phyloP scores from a whole-genome alignment of 2,797 vertebrate genomes.

The Mormyrops boulengeri region DNA sequence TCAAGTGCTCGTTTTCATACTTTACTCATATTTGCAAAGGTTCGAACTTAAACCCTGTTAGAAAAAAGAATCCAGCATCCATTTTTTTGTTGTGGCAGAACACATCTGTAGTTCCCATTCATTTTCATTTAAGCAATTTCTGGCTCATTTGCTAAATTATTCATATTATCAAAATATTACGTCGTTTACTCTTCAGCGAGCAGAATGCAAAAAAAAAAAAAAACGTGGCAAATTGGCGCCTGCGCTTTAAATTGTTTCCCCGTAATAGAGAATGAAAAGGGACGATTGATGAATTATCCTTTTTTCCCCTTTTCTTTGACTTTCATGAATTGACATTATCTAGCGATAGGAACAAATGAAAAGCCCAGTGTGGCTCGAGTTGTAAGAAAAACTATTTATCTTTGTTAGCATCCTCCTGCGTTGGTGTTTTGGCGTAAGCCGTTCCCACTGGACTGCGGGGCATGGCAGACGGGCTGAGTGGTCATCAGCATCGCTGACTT shows the following conservation, averaged over 20 bases:
- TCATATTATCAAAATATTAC: neutral
- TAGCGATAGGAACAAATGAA: constrained; percentile 52
- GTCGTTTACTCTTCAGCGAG: constrained; percentile 7
- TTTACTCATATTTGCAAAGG: neutral
- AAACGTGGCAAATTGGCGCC: constrained; percentile 35
- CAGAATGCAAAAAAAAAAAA: constrained; percentile 26
- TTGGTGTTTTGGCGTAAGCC: constrained; percentile 59
- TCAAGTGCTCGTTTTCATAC: neutral
- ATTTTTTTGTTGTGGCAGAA: neutral
- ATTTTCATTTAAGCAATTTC: neutral
- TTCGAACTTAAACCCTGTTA: neutral
- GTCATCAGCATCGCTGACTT: constrained; percentile 23
- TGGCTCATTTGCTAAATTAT: constrained; percentile 1
- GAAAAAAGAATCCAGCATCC: neutral
- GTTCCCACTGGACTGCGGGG: constrained; percentile 30
- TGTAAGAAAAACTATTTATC: constrained; percentile 65
- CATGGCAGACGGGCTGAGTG: constrained; percentile 21
- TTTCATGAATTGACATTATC: constrained; percentile 76
- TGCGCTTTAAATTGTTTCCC: constrained; percentile 33
- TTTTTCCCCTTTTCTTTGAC: constrained; percentile 67
- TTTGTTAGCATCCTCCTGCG: constrained; percentile 70
- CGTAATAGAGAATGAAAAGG: constrained; percentile 55
- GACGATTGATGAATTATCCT: constrained; percentile 63
- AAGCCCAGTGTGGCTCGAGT: constrained; percentile 70
- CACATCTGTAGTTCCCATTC: neutral